Conservation (phyloP, 1,140 invertebrate species). For the Brachionus sp. region DNA sequence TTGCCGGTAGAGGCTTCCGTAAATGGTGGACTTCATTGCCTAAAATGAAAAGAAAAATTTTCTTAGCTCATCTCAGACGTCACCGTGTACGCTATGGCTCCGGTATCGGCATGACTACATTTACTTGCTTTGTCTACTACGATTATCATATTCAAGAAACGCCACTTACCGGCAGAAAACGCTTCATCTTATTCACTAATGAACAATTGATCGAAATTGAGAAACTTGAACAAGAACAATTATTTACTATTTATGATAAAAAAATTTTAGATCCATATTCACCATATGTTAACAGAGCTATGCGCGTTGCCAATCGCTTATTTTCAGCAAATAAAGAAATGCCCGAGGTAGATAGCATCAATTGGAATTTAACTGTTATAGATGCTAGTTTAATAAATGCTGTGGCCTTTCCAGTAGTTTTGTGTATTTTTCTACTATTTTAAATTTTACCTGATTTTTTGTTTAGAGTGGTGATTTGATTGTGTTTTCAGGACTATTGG, state of each 20-base stretch:
- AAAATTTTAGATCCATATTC: constrained; percentile 55
- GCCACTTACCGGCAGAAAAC: constrained; percentile 61
- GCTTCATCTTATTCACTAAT: constrained; percentile 63
- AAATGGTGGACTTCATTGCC: constrained; percentile 40
- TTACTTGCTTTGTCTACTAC: constrained; percentile 57
- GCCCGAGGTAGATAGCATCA: constrained; percentile 55
- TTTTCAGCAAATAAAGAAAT: constrained; percentile 61
- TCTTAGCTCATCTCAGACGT: background rate
- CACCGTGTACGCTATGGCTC: background rate
- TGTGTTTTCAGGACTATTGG: constrained; percentile 65
- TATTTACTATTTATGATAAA: constrained; percentile 52
- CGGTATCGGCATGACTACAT: background rate
- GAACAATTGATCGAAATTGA: constrained; percentile 60
- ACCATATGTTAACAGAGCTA: constrained; percentile 19
- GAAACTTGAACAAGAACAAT: constrained; percentile 54
- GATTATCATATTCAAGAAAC: constrained; percentile 60
- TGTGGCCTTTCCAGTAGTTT: constrained; percentile 62
- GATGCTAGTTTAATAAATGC: constrained; percentile 60
- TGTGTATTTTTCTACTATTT: background rate
- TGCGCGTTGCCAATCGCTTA: constrained; percentile 54
- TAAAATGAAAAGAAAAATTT: constrained; percentile 7
- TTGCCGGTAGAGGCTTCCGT: constrained; percentile 10
- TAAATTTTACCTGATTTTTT: no score
- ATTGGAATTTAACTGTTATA: constrained; percentile 63
- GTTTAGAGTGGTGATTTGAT: constrained; percentile 65